Conservation (phyloP, 2,113 vertebrate species). For the Plecotus auritus region DNA sequence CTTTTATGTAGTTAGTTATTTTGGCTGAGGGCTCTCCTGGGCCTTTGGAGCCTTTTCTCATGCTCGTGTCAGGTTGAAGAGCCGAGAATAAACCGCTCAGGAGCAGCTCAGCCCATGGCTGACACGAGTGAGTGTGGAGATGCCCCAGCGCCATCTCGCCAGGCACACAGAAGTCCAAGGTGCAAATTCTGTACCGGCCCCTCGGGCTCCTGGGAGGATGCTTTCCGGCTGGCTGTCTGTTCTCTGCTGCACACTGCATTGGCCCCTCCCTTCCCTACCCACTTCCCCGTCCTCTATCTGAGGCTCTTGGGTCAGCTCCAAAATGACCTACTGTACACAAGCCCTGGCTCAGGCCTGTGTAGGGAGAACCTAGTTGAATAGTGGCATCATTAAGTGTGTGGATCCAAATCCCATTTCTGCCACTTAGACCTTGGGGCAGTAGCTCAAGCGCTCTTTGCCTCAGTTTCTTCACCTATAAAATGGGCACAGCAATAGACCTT, state of each 20-base stretch:
- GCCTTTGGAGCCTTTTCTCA: background rate
- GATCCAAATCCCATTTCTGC: background rate
- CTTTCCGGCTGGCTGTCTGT: background rate
- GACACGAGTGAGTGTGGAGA: background rate
- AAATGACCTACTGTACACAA: background rate
- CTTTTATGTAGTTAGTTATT: background rate
- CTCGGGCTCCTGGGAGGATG: background rate
- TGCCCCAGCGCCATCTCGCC: no score
- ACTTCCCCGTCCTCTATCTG: background rate
- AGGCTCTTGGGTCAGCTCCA: background rate
- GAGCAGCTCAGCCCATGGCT: background rate
- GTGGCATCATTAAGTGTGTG: background rate
- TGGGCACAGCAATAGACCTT: background rate
- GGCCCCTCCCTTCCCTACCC: background rate
- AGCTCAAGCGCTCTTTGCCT: background rate
- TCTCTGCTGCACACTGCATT: no score
- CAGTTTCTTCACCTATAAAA: background rate
- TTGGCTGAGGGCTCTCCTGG: background rate
- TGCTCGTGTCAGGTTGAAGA: background rate
- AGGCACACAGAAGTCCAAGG: background rate
- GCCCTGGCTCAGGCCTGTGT: background rate
- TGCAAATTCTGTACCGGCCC: rapidly evolving
- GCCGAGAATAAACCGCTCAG: background rate
- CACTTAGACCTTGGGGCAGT: no score
- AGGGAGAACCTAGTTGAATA: background rate